Base-by-base conservation (phyloP, 2,888 invertebrate genomes). In the Oscheius sp. region DNA sequence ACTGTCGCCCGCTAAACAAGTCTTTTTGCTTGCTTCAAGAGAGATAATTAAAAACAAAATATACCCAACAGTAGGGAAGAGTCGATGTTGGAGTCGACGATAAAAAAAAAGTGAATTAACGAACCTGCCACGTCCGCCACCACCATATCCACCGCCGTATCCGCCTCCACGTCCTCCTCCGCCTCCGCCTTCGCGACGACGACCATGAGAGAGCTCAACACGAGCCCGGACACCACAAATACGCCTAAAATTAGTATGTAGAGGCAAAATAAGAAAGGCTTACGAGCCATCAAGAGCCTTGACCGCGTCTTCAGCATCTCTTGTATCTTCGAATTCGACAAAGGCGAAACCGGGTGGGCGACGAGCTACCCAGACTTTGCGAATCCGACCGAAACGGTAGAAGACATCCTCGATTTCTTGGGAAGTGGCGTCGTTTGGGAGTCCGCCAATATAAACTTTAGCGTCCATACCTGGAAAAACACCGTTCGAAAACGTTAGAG, bases 291-390 rank as follows among this genome's bases (percentile, higher is more conserved):
- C 91, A 58, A 90, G 79, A 13, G 88, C 89, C 75, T 89, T 87
- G 1, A 90, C 89, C 7, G 91, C 90, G 85, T 90, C 90, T 77
- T 90, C 90, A 35, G 90, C 90, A 87, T 95, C 95, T 78, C 95
- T 91, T 21, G 94, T 93, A 88, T 96, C 95, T 77, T 90, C 90
- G 85, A 89, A 91, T 77, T 90, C 90, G 7, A 90, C 89, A 83
- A 91, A 91, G 32, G 90, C 90, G 86, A 90, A 91, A 0, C 91
- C 96, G 5, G 95, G 95, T 55, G 95, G 96, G 89, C 96, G 95
- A 87, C 95, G 92, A 0, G 96, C 96, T 70, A 96, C 95, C 96
- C 96, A 96, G 63, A 96, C 95, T 90, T 95, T 96, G 85, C 94
- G 92, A 80, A 96, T 92, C 57, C 94, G 94, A 9, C 96, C 96